These are phyloP conservation scores for Tauraco erythrolophus DNA, from an alignment of 2,113 vertebrate genomes.

Conservation along the genomic window DNA sequence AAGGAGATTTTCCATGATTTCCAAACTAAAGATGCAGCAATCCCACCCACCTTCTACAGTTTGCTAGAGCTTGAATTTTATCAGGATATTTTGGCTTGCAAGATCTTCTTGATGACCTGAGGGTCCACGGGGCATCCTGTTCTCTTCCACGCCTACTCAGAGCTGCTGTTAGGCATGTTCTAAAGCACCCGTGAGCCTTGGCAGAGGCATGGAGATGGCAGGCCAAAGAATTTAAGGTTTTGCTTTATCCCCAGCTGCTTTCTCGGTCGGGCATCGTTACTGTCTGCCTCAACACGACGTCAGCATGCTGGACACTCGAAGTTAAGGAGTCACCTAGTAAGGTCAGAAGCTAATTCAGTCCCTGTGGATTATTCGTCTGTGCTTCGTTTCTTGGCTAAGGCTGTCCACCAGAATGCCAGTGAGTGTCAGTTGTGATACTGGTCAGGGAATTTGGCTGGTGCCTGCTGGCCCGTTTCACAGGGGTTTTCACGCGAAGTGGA, in stretches of 20 bases:
- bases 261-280: too few relatives aligned
- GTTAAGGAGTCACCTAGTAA: neutral
- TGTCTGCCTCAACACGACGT: fast-evolving
- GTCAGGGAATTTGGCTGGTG: fast-evolving
- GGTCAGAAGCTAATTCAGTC: neutral
- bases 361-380: fast-evolving
- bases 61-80: neutral
- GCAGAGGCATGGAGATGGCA: neutral
- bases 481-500: neutral
- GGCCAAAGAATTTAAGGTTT: neutral
- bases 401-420: neutral
- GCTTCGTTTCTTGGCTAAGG: neutral
- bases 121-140: fast-evolving
- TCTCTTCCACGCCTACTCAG: neutral
- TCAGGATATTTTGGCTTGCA: neutral
- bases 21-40: neutral
- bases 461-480: neutral
- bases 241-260: neutral
- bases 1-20: neutral
- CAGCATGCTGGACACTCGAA: neutral
- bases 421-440: neutral
- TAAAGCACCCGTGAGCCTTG: neutral
- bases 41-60: neutral
- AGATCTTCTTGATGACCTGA: neutral
- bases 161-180: neutral